Conservation (phyloP, 2,113 vertebrate genomes). For the Smithornis capensis region DNA sequence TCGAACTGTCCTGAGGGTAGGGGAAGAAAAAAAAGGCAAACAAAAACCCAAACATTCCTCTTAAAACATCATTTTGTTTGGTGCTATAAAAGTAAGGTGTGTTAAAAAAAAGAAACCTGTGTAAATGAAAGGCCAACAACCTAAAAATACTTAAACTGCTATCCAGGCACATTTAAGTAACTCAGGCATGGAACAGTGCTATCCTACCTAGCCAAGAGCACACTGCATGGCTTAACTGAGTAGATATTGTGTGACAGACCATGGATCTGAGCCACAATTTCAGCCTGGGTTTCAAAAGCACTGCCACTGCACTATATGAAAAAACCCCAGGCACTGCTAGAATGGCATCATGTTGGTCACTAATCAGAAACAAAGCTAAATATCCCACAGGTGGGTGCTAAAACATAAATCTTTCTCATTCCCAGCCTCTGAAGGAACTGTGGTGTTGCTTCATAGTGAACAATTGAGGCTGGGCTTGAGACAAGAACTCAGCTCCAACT, state of each 20-base stretch:
- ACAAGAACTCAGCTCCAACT: background rate
- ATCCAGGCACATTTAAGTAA: background rate
- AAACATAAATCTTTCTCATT: background rate
- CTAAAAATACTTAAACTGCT: background rate
- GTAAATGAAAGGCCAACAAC: background rate
- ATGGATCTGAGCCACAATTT: background rate
- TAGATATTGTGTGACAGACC: rapidly evolving
- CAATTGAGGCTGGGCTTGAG: background rate
- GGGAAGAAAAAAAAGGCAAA: conserved; percentile 34
- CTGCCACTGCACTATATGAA: background rate
- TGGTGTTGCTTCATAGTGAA: background rate
- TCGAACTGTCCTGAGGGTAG: conserved; percentile 82
- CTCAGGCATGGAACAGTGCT: background rate
- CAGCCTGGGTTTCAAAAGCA: background rate
- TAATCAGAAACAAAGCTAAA: background rate
- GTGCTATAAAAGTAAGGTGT: background rate
- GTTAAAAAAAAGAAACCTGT: background rate
- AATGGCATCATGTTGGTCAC: background rate
- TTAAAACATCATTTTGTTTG: conserved; percentile 34
- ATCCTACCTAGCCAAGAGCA: background rate
- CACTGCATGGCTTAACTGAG: background rate
- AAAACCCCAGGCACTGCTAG: background rate
- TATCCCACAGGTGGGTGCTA: background rate
- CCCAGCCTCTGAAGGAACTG: background rate
- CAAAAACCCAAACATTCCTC: conserved; percentile 34